Conservation (phyloP, 2,113 vertebrate species). For the Anhinga anhinga region DNA sequence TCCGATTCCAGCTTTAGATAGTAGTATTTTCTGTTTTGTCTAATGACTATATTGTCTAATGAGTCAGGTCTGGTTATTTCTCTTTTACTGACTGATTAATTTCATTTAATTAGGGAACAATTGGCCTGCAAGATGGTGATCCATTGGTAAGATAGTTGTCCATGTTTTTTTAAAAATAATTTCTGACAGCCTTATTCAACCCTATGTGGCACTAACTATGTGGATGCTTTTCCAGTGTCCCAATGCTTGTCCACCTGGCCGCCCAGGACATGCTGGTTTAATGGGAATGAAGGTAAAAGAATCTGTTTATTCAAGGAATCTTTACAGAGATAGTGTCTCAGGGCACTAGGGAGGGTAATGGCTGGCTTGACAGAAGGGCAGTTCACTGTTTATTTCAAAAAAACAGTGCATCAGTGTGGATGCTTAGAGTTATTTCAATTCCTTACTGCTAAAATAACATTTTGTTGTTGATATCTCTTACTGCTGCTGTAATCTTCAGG, state of each 20-base stretch:
- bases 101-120: slow-evolving; percentile 72
- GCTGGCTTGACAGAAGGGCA: background rate
- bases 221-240: slow-evolving; percentile 83
- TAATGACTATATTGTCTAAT: background rate
- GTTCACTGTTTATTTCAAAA: background rate
- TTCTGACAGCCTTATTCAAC: background rate
- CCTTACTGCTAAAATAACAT: background rate
- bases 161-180: background rate
- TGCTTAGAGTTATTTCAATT: background rate
- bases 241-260: slow-evolving; percentile 86
- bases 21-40: background rate
- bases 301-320: background rate
- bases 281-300: slow-evolving; percentile 94
- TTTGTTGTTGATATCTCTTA: background rate
- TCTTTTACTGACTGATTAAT: slow-evolving; percentile 13
- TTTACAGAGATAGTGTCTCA: background rate
- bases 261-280: slow-evolving; percentile 88
- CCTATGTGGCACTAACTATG: background rate
- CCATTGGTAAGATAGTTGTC: slow-evolving; percentile 72
- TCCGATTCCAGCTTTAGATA: background rate
- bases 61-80: background rate
- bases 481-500: background rate
- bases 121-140: slow-evolving; percentile 79
- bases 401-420: background rate
- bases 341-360: background rate